phyloP scores from a whole-genome alignment of 1,140 invertebrate species.

The Nymphalis io region DNA sequence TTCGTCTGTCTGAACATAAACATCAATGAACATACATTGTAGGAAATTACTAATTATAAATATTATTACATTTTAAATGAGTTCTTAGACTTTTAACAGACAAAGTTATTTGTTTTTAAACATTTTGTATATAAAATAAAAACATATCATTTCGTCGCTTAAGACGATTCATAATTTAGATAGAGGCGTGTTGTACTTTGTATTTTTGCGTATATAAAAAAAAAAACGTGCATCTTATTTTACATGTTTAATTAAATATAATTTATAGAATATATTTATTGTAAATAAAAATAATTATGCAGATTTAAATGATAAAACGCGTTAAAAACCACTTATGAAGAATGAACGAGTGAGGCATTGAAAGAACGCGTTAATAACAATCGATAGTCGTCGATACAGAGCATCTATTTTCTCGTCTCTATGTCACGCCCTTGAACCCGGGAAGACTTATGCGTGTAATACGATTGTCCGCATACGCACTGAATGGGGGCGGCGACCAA shows the following conservation, averaged over 20 bases:
- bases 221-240: no score
- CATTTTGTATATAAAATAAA: background rate
- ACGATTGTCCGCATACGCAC: conserved; percentile 42
- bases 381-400: conserved; percentile 18
- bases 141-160: no score
- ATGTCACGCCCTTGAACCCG: conserved; percentile 54
- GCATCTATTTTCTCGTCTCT: conserved; percentile 15
- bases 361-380: conserved; percentile 4
- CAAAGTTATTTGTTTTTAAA: background rate
- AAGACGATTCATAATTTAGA: no score
- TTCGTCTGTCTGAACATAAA: background rate
- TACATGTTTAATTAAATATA: no score
- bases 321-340: no score
- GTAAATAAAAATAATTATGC: no score
- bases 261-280: no score
- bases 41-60: background rate
- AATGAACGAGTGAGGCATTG: background rate
- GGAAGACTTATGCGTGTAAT: conserved; percentile 62
- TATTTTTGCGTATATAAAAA: no score
- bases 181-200: no score
- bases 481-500: conserved; percentile 17
- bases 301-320: no score
- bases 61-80: background rate
- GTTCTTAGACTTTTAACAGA: background rate
- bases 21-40: conserved; percentile 15